Base-by-base conservation (phyloP, 2,888 invertebrate genomes). In the Odontocolon sp. region DNA sequence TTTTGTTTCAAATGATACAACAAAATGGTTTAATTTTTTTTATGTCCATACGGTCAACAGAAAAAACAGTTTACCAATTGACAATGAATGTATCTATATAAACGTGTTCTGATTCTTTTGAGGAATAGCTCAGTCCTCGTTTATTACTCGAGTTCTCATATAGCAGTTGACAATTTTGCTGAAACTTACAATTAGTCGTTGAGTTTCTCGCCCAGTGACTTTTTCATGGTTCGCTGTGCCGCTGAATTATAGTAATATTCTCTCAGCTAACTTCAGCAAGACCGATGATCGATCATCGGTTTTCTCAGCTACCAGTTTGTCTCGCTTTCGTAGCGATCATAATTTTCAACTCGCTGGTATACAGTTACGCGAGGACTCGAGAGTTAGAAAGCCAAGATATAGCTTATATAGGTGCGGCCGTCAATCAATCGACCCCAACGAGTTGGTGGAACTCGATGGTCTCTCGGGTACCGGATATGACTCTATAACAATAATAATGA, bases 251-350 rank as follows among this genome's bases (percentile, higher is more conserved):
- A 21, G 40, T 57, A 21, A 42, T 59, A 59, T 52, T 31, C 56
- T n/a, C 28, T 14, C 31, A 11, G 23, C 21, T 21, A 3, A 16
- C 11, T 36, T 11, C 18, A 2, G 26, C 9, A 14, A 14, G 50
- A 6, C 11, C 23, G 28, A 52, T 38, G 40, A 66, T 66, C 38
- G 38, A 66, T 66, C 64, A 38, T 18, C 36, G 9, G n/a, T 28
- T 16, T 23, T 9, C 50, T 40, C 6, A 26, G 38, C 36, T 11
- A 36, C 31, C 9, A 45, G 40, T 66, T 52, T 66, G 33, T 64
- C 38, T 54, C 8, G n/a, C 6, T 52, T 36, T 40, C 38, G 40
- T 26, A 26, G n/a, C n/a, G 26, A 23, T 61, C 11, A 28, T 45
- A 31, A 31, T 61, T 42, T 61, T 45, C 28, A 42, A 18, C 45